Evolutionary conservation across 2,797 vertebrate species (phyloP).

Genomic region (Ambastaia sidthimunki): DNA sequence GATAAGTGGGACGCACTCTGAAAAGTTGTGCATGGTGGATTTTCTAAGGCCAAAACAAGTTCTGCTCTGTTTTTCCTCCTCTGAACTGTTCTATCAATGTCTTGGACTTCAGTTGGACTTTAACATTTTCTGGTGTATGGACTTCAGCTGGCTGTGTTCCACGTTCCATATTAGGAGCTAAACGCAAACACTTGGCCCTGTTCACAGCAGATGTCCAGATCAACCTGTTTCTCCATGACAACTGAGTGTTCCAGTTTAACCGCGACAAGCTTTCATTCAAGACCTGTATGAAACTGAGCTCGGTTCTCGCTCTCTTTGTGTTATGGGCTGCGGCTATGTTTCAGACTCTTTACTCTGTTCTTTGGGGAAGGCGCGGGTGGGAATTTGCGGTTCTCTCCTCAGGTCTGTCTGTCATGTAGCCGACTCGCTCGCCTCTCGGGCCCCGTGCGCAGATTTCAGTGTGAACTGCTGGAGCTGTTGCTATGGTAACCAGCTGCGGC

Average conservation of each 20-base stretch:
- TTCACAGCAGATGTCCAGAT: conserved; percentile 22
- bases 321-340: conserved; percentile 1
- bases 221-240: conserved; percentile 40
- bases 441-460: conserved; percentile 41
- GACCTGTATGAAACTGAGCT: conserved; percentile 24
- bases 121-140: not conserved
- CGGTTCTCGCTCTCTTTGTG: not conserved
- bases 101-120: no score
- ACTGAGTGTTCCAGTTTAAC: conserved; percentile 26
- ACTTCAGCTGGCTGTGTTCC: not conserved
- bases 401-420: conserved; percentile 50
- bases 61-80: not conserved
- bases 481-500: conserved; percentile 72
- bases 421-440: conserved; percentile 51
- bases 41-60: conserved; percentile 6
- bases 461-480: conserved; percentile 62
- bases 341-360: conserved; percentile 34
- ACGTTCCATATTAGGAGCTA: conserved; percentile 7
- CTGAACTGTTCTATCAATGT: not conserved
- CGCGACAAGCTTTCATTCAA: conserved; percentile 28
- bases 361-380: conserved; percentile 8
- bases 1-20: not conserved
- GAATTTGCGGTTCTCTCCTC: conserved; percentile 34
- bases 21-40: conserved; percentile 21
- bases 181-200: conserved; percentile 38